Conservation (phyloP, 2,113 vertebrate genomes). For the Tylochromis polylepis region DNA sequence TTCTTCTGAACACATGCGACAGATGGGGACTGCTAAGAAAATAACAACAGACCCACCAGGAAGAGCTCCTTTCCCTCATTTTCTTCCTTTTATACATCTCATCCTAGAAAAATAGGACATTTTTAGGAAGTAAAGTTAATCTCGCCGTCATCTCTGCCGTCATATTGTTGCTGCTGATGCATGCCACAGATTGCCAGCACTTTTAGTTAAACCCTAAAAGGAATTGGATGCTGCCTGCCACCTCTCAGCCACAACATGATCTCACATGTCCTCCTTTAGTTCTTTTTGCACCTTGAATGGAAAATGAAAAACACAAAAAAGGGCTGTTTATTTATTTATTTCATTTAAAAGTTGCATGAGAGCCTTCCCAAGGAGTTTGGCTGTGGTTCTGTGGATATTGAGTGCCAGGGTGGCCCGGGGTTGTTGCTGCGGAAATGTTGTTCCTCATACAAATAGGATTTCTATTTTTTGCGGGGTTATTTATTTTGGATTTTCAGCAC, state of each 20-base stretch:
- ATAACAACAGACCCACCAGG: conserved; percentile 10
- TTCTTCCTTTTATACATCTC: not conserved
- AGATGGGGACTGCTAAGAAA: conserved; percentile 47
- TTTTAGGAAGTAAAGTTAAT: conserved; percentile 11
- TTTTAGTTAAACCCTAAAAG: conserved; percentile 40
- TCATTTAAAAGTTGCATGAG: conserved; percentile 56
- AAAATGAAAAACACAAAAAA: conserved; percentile 27
- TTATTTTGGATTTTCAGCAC: conserved; percentile 7
- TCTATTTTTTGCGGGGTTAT: conserved; percentile 28
- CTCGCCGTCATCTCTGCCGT: not conserved
- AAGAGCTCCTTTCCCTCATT: not conserved
- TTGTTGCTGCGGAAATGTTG: not conserved
- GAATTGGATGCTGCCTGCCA: not conserved
- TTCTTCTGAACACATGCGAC: conserved; percentile 27
- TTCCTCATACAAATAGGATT: conserved; percentile 32
- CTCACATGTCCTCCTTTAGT: not conserved
- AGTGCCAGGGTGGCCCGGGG: conserved; percentile 11
- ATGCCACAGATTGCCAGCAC: not conserved
- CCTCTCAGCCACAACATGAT: not conserved
- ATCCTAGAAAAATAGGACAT: not conserved
- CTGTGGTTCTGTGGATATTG: conserved; percentile 10
- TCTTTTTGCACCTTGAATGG: conserved; percentile 40
- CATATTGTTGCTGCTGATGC: not conserved
- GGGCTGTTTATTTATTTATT: conserved; percentile 61
- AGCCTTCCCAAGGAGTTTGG: not conserved